Base-by-base conservation (phyloP, 2,113 vertebrate species). In the Mugil cephalus region DNA sequence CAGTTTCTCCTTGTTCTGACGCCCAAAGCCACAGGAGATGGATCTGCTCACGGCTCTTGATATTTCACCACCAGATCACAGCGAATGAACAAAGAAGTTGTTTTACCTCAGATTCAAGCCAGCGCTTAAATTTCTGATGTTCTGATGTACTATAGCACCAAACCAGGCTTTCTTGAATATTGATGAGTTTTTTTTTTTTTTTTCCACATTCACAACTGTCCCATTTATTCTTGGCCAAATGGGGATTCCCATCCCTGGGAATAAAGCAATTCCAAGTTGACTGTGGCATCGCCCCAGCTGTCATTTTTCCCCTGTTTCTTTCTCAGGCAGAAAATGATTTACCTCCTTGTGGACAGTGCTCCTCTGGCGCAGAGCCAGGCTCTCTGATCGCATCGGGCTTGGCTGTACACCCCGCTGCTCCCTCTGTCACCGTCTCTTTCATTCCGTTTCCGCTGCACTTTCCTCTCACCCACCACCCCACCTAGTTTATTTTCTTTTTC, bases 301-400 rank as follows among this genome's bases (percentile, higher is more conserved):
- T 90, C 59, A 82, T 92, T 90, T 90, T 89, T 86, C 85, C 38
- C 88, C 65, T 75, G 79, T 87, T 90, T 90, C 80, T 81, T 87
- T 92, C 89, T 93, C 73, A 75, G 82, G 89, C 89, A 92, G 86
- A 91, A 92, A 93, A 94, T 93, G 80, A 94, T 92, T 92, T 91
- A 86, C 84, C 82, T 89, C 84, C 84, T 72, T 54, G 84, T 77
- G 87, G 89, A 91, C 87, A 77, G 84, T 61, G 46, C 40, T 83
- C 87, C 56, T 9, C 79, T 93, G 93, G 92, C 92, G 78, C 79
- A 19, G 36, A 82, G 87, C 91, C 94, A 93, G 79, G 69, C 77
- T 70, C 63, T 43, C 76, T 67, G 83, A 93, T 91, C 86, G 87
- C 74, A 84, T 72, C 87, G 74, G 77, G 77, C 80, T 79, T 70